Conservation (phyloP, 1,140 invertebrate species). For the Sitodiplosis mosellana region DNA sequence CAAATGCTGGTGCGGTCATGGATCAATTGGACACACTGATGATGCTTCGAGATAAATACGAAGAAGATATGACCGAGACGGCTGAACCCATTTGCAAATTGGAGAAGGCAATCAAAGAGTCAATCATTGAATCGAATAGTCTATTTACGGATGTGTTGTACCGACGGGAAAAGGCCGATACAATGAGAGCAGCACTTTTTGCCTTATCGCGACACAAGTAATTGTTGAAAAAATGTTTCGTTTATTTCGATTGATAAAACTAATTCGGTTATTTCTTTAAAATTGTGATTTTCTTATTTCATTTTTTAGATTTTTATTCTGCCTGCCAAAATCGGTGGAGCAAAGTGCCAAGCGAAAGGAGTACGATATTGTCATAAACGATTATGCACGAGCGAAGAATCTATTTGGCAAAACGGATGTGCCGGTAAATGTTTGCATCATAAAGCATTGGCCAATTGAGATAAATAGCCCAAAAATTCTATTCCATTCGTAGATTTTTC, state of each 20-base stretch:
- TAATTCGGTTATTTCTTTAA: too few species aligned
- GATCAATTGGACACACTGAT: conserved; percentile 74
- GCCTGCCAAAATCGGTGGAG: conserved; percentile 85
- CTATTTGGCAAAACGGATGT: conserved; percentile 91
- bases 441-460: too few species aligned
- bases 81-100: conserved; percentile 55
- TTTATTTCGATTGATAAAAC: too few species aligned
- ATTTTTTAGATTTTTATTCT: conserved; percentile 78
- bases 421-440: conserved; percentile 38
- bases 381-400: conserved; percentile 90
- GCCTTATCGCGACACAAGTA: conserved; percentile 59
- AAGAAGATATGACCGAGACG: conserved; percentile 58
- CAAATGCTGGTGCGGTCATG: conserved; percentile 76
- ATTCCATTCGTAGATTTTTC: conserved; percentile 41
- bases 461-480: background rate
- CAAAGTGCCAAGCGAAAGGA: conserved; percentile 86
- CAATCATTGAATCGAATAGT: conserved; percentile 78
- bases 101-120: conserved; percentile 66
- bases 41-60: conserved; percentile 64
- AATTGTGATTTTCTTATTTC: background rate
- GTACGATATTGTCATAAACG: conserved; percentile 94
- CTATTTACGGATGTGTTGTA: conserved; percentile 88
- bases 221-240: too few species aligned
- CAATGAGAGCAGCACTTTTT: conserved; percentile 84
- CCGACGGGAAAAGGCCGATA: conserved; percentile 86